Base-by-base conservation (phyloP, 2,797 vertebrate genomes). In the Tokudaia tokunoshimensis region DNA sequence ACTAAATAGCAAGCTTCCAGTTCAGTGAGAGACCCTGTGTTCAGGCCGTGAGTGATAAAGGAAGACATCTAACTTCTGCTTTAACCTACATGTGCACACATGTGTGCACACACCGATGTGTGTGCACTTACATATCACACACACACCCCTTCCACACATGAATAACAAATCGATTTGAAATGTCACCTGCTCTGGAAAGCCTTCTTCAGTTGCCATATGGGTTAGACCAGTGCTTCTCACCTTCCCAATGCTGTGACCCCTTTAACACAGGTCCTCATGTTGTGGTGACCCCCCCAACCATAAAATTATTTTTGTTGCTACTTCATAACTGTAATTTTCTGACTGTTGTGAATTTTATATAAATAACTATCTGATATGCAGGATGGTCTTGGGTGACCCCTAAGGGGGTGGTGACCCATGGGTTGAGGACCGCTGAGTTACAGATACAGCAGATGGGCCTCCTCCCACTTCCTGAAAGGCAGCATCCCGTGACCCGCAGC, bases 401-500 rank as follows among this genome's bases (percentile, higher is more conserved):
- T 37, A 37, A 72, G 37, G 20, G 72, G 72, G 37, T 24, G 41
- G 19, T 9, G 4, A 44, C 37, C 10, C 72, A 74, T 5, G 41
- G 37, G 41, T 14, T 15, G 74, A 76, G 41, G 24, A 47, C 41
- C 5, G 6, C 41, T 26, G 24, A 52, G 82, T 31, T 55, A 63
- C 34, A 50, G 22, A 31, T 8, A 11, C 22, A 50, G 59, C 15
- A 44, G 88, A n/a, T 41, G 1, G 4, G 12, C 20, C 31, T 44
- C n/a, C 20, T 26, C 57, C 78, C 17, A 44, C 55, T 44, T 88
- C 70, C 67, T 74, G 85, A 57, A 41, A 20, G 67, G 41, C 34
- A 7, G 41, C 9, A 26, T 3, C 37, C 41, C 41, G 7, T 4
- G 4, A 41, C 52, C 47, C 2, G 0, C 2, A 0, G 34, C 47